phyloP scores from a whole-genome alignment of 2,888 invertebrate genomes.

The Cenopis cana region DNA sequence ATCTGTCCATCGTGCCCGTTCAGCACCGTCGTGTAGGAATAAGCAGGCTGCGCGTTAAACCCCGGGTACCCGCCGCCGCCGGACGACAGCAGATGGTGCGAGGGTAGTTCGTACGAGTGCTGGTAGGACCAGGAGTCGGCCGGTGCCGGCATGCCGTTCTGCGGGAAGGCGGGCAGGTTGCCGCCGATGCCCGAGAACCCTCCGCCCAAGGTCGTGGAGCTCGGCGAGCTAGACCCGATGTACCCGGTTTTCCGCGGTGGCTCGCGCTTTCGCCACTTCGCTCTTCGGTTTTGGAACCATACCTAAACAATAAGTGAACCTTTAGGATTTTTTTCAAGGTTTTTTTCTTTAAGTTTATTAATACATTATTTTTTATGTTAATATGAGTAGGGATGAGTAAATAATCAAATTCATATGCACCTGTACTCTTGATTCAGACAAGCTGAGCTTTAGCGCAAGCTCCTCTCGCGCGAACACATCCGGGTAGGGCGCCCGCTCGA shows the following conservation, averaged over 20 bases:
- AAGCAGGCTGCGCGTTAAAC: constrained; percentile 85
- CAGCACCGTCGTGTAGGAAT: constrained; percentile 88
- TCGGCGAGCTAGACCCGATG: constrained; percentile 89
- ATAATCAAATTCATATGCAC: constrained; percentile 52
- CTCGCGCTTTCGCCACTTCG: constrained; percentile 97
- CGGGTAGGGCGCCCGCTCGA: constrained; percentile 97
- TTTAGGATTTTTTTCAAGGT: background rate
- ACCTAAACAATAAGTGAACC: constrained; percentile 74
- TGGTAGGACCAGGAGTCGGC: constrained; percentile 93
- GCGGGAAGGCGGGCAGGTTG: constrained; percentile 83
- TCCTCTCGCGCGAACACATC: constrained; percentile 98
- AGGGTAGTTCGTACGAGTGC: constrained; percentile 90
- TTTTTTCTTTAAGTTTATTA: background rate
- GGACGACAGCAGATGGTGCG: constrained; percentile 90
- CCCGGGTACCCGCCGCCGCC: constrained; percentile 87
- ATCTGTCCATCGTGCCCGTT: constrained; percentile 91
- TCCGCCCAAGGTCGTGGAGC: constrained; percentile 88
- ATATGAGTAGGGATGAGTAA: background rate
- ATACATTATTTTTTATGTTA: background rate
- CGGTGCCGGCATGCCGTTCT: constrained; percentile 86
- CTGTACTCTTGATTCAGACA: constrained; percentile 90
- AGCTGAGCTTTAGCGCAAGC: constrained; percentile 94
- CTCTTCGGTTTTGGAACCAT: constrained; percentile 96
- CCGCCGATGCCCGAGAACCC: constrained; percentile 83
- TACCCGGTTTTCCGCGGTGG: constrained; percentile 95